phyloP scores from a whole-genome alignment of 1,140 invertebrate genomes.

The Subanguina moxae region DNA sequence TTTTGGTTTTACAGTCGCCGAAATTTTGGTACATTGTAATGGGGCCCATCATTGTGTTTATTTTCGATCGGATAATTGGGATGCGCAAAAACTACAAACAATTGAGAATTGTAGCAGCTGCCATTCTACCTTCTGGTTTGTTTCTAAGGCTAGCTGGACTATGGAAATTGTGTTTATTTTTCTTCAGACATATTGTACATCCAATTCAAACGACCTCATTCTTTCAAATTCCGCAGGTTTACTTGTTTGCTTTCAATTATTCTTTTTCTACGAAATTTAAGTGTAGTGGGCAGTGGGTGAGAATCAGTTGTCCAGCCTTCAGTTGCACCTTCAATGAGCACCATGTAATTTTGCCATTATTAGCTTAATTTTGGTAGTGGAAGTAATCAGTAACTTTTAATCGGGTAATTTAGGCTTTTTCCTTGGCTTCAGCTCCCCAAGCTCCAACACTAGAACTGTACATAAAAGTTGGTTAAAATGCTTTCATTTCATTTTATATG shows the following conservation, averaged over 20 bases:
- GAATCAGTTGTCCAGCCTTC: conserved; percentile 86
- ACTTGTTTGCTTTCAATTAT: too few relatives aligned
- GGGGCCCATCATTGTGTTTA: conserved; percentile 72
- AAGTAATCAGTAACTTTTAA: too few relatives aligned
- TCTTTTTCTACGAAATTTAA: too few relatives aligned
- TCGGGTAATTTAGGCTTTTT: conserved; percentile 71
- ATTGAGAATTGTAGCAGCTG: conserved; percentile 87
- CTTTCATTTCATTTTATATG: background rate
- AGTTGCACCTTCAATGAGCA: conserved; percentile 76
- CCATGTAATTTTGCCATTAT: conserved; percentile 63
- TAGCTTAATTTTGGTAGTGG: too few relatives aligned
- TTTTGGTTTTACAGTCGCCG: conserved; percentile 64
- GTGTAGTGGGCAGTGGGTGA: conserved; percentile 77
- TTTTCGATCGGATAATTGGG: conserved; percentile 59
- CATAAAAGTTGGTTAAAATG: conserved; percentile 69
- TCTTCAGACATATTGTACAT: conserved; percentile 65
- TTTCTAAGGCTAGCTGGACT: background rate
- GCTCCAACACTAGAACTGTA: conserved; percentile 94
- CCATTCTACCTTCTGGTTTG: conserved; percentile 81
- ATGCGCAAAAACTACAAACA: conserved; percentile 68
- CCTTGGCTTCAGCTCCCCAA: conserved; percentile 92
- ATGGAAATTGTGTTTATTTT: background rate
- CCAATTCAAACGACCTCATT: conserved; percentile 75
- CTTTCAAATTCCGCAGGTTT: conserved; percentile 82
- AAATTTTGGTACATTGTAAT: conserved; percentile 93